These are phyloP conservation scores for Psammodynastes pulverulentus DNA, from an alignment of 2,113 vertebrate genomes.

Conservation along the genomic window DNA sequence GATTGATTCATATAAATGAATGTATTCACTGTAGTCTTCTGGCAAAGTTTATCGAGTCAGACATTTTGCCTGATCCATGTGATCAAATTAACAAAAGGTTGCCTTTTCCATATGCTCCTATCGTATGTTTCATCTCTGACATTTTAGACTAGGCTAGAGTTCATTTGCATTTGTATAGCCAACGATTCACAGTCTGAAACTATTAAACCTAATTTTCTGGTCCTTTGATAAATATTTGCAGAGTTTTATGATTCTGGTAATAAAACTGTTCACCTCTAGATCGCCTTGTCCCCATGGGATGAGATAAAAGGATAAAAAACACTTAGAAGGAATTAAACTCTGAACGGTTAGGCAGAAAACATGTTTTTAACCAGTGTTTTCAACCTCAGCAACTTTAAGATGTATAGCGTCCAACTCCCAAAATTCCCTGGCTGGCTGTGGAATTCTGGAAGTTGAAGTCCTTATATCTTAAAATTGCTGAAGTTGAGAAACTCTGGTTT, in stretches of 20 bases:
- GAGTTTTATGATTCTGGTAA: neutral
- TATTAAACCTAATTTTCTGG: neutral
- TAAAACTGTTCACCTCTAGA: neutral
- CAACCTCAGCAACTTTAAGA: neutral
- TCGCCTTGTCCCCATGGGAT: neutral
- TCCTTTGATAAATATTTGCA: neutral
- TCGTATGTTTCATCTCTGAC: neutral
- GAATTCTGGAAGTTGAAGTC: neutral
- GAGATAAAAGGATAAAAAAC: neutral
- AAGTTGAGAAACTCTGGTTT: neutral
- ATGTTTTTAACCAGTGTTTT: neutral
- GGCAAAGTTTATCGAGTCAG: neutral
- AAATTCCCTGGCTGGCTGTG: neutral
- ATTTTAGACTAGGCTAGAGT: neutral
- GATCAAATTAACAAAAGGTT: neutral
- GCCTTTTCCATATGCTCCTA: neutral
- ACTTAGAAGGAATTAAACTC: neutral
- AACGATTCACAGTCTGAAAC: slow-evolving; percentile 2
- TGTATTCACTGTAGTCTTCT: neutral
- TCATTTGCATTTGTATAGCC: neutral
- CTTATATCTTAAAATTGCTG: neutral
- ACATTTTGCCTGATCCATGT: neutral
- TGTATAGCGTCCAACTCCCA: neutral
- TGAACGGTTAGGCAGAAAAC: neutral
- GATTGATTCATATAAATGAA: neutral